A percentile compares a stretch with the other conserved stretches of the same genome.
Conservation (phyloP, 2,797 vertebrate species). For the Rhinella marina region DNA sequence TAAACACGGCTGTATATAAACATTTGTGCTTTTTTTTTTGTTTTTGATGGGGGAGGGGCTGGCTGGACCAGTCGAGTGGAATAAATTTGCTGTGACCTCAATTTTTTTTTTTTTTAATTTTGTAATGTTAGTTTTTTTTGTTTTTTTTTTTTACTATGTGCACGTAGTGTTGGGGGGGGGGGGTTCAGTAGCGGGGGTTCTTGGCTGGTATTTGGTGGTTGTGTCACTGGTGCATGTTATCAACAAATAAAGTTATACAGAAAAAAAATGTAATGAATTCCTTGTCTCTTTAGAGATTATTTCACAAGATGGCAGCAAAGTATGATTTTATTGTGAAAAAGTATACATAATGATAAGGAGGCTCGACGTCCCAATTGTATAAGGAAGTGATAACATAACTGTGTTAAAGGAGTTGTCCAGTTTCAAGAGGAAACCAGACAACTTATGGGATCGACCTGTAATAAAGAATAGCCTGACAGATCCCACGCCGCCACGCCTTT, state of each 20-base stretch:
- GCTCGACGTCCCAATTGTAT: too few species aligned
- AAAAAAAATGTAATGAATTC: too few species aligned
- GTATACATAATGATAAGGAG: too few species aligned
- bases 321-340: not conserved
- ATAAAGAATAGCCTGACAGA: too few species aligned
- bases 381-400: too few species aligned
- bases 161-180: slow-evolving; percentile 17
- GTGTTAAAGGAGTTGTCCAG: too few species aligned
- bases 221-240: slow-evolving; percentile 63
- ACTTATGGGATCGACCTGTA: too few species aligned
- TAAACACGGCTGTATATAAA: slow-evolving; percentile 36
- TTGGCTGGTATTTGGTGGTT: slow-evolving; percentile 59
- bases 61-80: slow-evolving; percentile 46
- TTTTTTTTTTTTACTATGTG: slow-evolving; percentile 43
- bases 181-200: not conserved
- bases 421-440: too few species aligned
- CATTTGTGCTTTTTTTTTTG: slow-evolving; percentile 32
- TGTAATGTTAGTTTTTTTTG: slow-evolving; percentile 45
- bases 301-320: not conserved
- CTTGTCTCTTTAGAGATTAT: not conserved
- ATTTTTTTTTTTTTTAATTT: slow-evolving; percentile 48
- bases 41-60: slow-evolving; percentile 44
- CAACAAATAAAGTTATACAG: slow-evolving; percentile 35
- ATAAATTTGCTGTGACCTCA: slow-evolving; percentile 37
- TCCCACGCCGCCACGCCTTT: too few species aligned